Evolutionary conservation across 2,797 vertebrate genomes (phyloP).

Genomic region (Cuniculus paca): DNA sequence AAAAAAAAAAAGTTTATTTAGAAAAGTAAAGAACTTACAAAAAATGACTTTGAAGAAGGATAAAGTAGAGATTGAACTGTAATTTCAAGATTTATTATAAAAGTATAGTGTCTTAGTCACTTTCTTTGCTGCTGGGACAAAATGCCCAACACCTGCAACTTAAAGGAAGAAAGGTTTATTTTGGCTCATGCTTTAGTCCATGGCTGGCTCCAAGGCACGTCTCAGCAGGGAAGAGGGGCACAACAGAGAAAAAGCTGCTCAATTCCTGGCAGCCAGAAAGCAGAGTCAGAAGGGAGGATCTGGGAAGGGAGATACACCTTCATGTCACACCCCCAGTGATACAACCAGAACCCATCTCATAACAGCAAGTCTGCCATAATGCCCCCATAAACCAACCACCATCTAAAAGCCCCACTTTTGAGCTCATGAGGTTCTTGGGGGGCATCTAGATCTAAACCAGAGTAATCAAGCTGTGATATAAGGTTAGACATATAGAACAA

Average conservation of each 20-base stretch:
- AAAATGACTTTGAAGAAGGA: neutral
- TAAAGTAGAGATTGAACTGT: neutral
- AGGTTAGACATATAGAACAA: neutral
- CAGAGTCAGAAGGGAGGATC: neutral
- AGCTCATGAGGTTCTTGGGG: neutral
- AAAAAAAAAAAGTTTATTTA: slow-evolving; percentile 53
- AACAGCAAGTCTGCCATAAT: neutral
- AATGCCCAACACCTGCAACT: too few species aligned
- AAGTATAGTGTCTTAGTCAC: neutral
- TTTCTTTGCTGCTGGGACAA: neutral
- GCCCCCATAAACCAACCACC: neutral
- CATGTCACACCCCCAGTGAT: too few species aligned
- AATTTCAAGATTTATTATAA: slow-evolving; percentile 28
- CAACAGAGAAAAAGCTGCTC: neutral
- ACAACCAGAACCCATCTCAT: neutral
- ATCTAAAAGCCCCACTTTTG: neutral
- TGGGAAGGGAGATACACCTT: too few species aligned
- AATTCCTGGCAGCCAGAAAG: neutral
- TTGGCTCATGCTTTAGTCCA: neutral
- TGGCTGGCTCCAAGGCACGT: neutral
- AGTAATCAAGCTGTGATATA: neutral
- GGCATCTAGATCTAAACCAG: neutral
- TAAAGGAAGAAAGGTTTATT: too few species aligned
- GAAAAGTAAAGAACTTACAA: neutral
- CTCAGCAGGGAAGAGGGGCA: neutral